Percentiles rank a stretch among this genome's conserved stretches.
These are phyloP conservation scores for Nephrotoma flavescens DNA, from an alignment of 2,888 invertebrate species.

Conservation along the genomic window DNA sequence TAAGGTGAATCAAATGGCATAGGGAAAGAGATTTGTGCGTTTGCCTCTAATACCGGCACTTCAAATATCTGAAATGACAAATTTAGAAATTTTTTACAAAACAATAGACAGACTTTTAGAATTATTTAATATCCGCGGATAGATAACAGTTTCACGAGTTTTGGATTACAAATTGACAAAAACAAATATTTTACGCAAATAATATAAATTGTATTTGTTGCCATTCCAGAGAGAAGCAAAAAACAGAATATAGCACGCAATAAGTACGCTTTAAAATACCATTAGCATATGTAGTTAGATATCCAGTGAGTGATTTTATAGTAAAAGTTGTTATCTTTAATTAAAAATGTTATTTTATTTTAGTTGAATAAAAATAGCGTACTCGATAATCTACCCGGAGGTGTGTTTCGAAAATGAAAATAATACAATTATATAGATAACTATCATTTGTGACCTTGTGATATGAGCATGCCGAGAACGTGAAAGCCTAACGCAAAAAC, in stretches of 20 bases:
- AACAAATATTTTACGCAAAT: neutral
- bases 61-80: neutral
- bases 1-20: slow-evolving; percentile 41
- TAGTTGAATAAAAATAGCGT: neutral
- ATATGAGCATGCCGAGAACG: neutral
- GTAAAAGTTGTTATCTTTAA: neutral
- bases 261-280: neutral
- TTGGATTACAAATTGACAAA: neutral
- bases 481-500: neutral
- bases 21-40: slow-evolving; percentile 40
- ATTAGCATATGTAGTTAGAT: neutral
- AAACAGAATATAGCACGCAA: neutral
- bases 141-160: neutral
- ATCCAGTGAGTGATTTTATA: neutral
- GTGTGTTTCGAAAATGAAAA: neutral
- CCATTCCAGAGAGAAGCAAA: neutral
- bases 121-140: neutral
- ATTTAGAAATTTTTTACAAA: neutral
- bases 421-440: neutral
- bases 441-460: neutral
- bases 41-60: neutral
- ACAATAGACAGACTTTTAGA: neutral
- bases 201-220: too few relatives aligned
- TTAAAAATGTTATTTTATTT: neutral
- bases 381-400: neutral